A percentile compares a stretch with the other conserved stretches of the same genome.
These are phyloP conservation scores for Galerucella pusilla DNA, from an alignment of 2,888 invertebrate genomes.

Conservation along the genomic window DNA sequence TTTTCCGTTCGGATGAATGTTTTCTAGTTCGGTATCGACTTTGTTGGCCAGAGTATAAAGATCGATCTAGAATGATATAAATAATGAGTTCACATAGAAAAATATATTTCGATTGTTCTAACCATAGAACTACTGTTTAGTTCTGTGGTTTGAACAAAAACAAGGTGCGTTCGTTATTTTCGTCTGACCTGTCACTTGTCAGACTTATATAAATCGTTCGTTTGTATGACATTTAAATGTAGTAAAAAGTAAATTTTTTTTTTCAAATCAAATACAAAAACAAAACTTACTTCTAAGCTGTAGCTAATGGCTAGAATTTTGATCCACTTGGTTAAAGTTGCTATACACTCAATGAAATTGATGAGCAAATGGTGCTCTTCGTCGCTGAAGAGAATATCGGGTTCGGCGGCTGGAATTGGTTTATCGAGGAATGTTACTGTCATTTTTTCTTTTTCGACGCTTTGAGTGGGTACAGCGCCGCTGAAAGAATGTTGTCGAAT, in stretches of 20 bases:
- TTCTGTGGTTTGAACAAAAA: too few relatives aligned
- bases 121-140: too few relatives aligned
- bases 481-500: conserved; percentile 64
- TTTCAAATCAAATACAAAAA: neutral
- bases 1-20: conserved; percentile 84
- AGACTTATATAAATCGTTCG: too few relatives aligned
- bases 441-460: conserved; percentile 53
- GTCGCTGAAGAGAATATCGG: conserved; percentile 67
- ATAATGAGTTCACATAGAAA: too few relatives aligned
- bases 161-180: too few relatives aligned
- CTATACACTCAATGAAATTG: conserved; percentile 84
- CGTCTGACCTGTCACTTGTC: too few relatives aligned
- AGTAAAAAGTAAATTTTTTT: too few relatives aligned
- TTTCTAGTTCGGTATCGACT: conserved; percentile 75
- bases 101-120: too few relatives aligned
- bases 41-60: conserved; percentile 81
- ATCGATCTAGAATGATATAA: conserved; percentile 63
- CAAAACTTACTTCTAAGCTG: conserved; percentile 69
- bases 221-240: too few relatives aligned
- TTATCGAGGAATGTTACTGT: conserved; percentile 61
- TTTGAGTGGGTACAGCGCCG: conserved; percentile 58
- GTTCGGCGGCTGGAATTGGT: conserved; percentile 55
- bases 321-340: conserved; percentile 88
- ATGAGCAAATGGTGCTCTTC: conserved; percentile 80
- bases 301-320: conserved; percentile 71